Conservation (phyloP, 2,113 vertebrate species). For the Ibidorhyncha struthersii region DNA sequence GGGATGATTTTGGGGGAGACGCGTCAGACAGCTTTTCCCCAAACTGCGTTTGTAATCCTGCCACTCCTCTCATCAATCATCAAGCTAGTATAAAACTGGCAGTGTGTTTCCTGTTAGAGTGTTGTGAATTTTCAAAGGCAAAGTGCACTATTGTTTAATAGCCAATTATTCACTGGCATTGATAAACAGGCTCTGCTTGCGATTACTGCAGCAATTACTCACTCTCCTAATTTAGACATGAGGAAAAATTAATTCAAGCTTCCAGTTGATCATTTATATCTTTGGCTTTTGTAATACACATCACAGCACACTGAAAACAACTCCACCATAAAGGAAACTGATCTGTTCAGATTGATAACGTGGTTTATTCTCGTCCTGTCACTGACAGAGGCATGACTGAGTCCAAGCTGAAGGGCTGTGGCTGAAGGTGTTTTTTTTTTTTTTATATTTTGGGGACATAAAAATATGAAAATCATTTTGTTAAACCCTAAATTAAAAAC, state of each 20-base stretch:
- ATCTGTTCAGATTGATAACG: slow-evolving; percentile 36
- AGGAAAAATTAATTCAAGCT: slow-evolving; percentile 61
- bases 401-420: background rate
- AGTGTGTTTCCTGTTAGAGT: slow-evolving; percentile 32
- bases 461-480: background rate
- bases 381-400: background rate
- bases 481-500: background rate
- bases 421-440: background rate
- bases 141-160: slow-evolving; percentile 68
- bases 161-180: slow-evolving; percentile 64
- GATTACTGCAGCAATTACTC: slow-evolving; percentile 61
- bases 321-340: slow-evolving; percentile 35
- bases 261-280: slow-evolving; percentile 65
- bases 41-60: background rate
- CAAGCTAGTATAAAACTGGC: background rate
- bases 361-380: background rate
- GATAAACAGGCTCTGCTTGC: slow-evolving; percentile 56
- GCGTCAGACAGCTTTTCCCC: background rate
- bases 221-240: slow-evolving; percentile 61
- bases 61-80: slow-evolving; percentile 64
- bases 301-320: background rate
- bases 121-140: slow-evolving; percentile 55
- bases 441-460: background rate
- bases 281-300: slow-evolving; percentile 13
- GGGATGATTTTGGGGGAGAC: background rate